A percentile compares a stretch with the other conserved stretches of the same genome.
These are phyloP conservation scores for Drosophila mulleri DNA, from an alignment of 2,888 invertebrate genomes.

Conservation along the genomic window DNA sequence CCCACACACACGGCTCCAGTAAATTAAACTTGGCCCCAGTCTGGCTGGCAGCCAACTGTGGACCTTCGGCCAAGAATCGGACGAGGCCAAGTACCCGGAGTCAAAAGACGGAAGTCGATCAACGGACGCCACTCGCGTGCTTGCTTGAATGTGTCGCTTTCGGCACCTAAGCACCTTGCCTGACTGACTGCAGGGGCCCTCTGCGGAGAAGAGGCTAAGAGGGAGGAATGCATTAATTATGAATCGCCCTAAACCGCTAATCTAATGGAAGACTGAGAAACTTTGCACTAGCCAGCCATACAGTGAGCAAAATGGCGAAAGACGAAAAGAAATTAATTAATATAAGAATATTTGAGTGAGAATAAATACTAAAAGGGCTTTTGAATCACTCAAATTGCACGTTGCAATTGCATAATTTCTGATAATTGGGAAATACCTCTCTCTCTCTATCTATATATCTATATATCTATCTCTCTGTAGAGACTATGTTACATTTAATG, in stretches of 20 bases:
- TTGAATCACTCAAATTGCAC: neutral
- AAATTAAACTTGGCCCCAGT: constrained; percentile 48
- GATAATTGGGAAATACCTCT: too few relatives aligned
- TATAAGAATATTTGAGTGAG: neutral
- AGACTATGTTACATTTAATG: too few relatives aligned
- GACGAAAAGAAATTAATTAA: neutral
- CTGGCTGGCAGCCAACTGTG: constrained; percentile 62
- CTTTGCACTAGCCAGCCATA: constrained; percentile 57
- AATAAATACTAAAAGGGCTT: neutral
- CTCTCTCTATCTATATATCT: too few relatives aligned
- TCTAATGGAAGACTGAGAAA: constrained; percentile 50
- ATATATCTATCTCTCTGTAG: too few relatives aligned
- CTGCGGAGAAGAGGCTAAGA: neutral
- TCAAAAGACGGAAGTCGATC: constrained; percentile 49
- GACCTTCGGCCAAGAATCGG: constrained; percentile 12
- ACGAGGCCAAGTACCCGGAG: constrained; percentile 13
- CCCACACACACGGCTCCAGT: constrained; percentile 39
- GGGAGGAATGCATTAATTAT: constrained; percentile 65
- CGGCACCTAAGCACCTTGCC: constrained; percentile 56
- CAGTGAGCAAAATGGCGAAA: neutral
- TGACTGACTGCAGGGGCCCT: neutral
- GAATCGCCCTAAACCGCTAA: constrained; percentile 56
- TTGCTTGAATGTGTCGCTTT: constrained; percentile 61
- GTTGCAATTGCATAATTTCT: neutral
- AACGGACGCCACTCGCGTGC: constrained; percentile 61